Evolutionary conservation across 2,888 invertebrate genomes (phyloP).

Genomic region (Platynereis dumerilii): DNA sequence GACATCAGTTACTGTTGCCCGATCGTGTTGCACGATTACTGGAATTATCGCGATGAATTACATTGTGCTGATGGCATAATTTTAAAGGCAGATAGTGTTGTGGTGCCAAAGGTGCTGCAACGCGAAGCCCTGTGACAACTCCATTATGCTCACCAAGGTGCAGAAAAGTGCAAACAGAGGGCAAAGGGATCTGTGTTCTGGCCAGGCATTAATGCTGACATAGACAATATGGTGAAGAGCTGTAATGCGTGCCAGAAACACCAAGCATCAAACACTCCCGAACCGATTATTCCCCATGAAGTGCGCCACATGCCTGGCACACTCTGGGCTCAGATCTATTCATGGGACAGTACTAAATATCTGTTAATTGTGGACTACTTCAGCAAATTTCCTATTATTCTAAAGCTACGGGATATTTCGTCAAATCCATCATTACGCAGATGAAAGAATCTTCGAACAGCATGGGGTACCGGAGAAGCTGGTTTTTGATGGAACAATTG

Average conservation of each 20-base stretch:
- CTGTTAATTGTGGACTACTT: constrained; percentile 28
- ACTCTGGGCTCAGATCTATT: constrained; percentile 25
- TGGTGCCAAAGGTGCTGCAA: constrained; percentile 24
- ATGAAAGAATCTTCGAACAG: constrained; percentile 32
- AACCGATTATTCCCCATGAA: constrained; percentile 29
- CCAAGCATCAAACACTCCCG: constrained; percentile 12
- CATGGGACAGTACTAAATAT: constrained; percentile 18
- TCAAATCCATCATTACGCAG: constrained; percentile 12
- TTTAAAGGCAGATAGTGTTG: constrained; percentile 22
- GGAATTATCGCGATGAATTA: constrained; percentile 20
- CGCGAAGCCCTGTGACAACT: constrained; percentile 15
- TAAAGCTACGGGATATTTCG: constrained; percentile 8
- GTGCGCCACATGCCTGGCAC: constrained; percentile 20
- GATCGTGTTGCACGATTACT: constrained; percentile 28
- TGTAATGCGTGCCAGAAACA: constrained; percentile 19
- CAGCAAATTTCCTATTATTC: constrained; percentile 14
- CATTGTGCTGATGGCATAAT: constrained; percentile 15
- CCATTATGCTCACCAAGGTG: constrained; percentile 28
- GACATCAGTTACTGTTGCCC: no score
- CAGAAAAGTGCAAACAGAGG: constrained; percentile 24
- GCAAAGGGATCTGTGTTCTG: constrained; percentile 31
- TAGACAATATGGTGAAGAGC: constrained; percentile 22
- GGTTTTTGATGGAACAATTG: constrained; percentile 35
- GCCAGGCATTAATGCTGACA: constrained; percentile 32
- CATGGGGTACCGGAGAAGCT: constrained; percentile 36